Evolutionary conservation across 2,113 vertebrate species (phyloP).

Genomic region (Clarias macrocephalus): DNA sequence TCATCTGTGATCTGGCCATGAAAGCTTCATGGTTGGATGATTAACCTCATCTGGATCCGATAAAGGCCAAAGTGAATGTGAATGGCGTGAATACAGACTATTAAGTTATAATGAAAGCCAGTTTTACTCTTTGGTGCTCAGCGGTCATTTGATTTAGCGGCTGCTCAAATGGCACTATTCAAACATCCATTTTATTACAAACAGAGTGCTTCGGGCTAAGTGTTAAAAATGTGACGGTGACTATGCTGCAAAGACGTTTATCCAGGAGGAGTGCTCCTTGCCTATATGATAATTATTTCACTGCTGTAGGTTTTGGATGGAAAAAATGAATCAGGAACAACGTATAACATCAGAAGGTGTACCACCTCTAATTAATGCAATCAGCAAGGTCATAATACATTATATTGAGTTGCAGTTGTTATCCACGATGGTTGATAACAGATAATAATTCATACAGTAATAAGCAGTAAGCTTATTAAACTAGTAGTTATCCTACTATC

Average conservation of each 20-base stretch:
- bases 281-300: neutral
- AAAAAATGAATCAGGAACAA: conserved; percentile 17
- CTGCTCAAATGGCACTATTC: conserved; percentile 42
- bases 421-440: neutral
- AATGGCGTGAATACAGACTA: conserved; percentile 32
- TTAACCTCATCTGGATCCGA: conserved; percentile 54
- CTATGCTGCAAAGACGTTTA: conserved; percentile 28
- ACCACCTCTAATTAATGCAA: neutral
- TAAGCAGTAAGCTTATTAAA: neutral
- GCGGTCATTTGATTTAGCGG: conserved; percentile 45
- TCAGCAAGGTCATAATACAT: neutral
- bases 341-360: neutral
- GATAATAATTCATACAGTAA: neutral
- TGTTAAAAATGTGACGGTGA: conserved; percentile 34
- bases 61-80: conserved; percentile 45
- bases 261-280: conserved; percentile 22
- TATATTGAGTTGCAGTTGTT: neutral
- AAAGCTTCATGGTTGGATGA: conserved; percentile 35
- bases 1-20: conserved; percentile 42
- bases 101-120: conserved; percentile 39
- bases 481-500: neutral
- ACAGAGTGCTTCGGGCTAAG: conserved; percentile 14
- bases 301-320: neutral
- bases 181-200: conserved; percentile 48
- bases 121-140: conserved; percentile 17